These are phyloP conservation scores for Ictidomys tridecemlineatus DNA, from an alignment of 2,113 vertebrate species.

Conservation along the genomic window DNA sequence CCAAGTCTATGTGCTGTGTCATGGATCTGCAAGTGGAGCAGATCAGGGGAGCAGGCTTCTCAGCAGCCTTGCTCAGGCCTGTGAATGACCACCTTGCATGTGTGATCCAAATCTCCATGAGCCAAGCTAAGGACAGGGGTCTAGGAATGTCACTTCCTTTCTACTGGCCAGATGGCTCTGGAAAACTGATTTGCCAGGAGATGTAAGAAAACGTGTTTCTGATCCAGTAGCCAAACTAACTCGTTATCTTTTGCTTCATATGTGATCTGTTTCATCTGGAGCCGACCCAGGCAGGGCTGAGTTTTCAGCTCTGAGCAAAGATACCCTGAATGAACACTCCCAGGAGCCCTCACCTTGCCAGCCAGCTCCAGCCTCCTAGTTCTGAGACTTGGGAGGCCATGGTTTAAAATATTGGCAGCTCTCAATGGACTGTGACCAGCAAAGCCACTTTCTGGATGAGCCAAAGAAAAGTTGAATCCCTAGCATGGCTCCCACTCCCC, in stretches of 20 bases:
- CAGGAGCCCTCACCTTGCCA: not conserved
- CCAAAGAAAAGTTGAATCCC: not conserved
- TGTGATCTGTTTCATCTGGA: not conserved
- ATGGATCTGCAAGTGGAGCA: not conserved
- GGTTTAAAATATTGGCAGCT: not conserved
- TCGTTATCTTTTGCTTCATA: not conserved
- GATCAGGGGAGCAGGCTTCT: not conserved
- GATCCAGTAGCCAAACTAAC: not conserved
- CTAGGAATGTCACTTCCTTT: not conserved
- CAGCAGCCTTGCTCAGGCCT: not conserved
- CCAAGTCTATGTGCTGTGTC: not conserved
- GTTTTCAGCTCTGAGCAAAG: not conserved
- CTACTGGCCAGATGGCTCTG: not conserved
- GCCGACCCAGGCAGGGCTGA: not conserved
- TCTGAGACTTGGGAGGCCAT: not conserved
- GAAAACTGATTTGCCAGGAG: slow-evolving; percentile 4
- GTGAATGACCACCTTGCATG: not conserved
- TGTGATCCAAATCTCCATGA: not conserved
- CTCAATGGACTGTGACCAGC: not conserved
- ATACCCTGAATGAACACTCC: not conserved
- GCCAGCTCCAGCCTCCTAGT: not conserved
- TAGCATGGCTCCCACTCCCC: not conserved
- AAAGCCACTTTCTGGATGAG: not conserved
- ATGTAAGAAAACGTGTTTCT: not conserved
- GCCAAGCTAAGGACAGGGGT: not conserved